phyloP scores from a whole-genome alignment of 53 echinoderm and acorn worm species.

The Mesocentrotus franciscanus region DNA sequence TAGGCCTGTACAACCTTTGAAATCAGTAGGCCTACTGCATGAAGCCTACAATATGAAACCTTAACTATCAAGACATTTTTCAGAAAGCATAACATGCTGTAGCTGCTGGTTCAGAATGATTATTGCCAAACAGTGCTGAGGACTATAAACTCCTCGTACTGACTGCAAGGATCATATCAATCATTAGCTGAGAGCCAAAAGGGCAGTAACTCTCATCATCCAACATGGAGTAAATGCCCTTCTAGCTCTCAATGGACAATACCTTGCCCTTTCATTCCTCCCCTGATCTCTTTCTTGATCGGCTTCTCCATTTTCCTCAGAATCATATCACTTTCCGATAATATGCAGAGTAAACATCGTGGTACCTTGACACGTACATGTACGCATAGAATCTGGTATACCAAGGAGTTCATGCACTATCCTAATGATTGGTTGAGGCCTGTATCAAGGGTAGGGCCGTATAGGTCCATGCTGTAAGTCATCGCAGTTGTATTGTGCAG shows the following conservation, averaged over 20 bases:
- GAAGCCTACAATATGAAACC: neutral
- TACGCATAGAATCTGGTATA: neutral
- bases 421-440: constrained; percentile 2
- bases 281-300: neutral
- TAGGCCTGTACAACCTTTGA: neutral
- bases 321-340: constrained; percentile 61
- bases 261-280: constrained; percentile 23
- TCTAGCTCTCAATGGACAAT: neutral
- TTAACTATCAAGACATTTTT: neutral
- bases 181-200: too few relatives aligned
- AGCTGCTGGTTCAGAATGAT: neutral
- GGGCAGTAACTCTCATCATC: too few relatives aligned
- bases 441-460: neutral
- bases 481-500: neutral
- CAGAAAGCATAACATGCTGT: neutral
- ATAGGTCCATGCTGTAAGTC: neutral
- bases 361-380: constrained; percentile 16
- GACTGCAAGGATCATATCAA: neutral
- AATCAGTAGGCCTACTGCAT: neutral
- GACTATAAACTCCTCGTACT: neutral
- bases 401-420: constrained; percentile 16
- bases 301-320: constrained; percentile 21
- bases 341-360: constrained; percentile 40
- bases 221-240: neutral
- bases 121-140: neutral